phyloP scores from a whole-genome alignment of 2,888 invertebrate species.

The Aleiodes leptofemur region DNA sequence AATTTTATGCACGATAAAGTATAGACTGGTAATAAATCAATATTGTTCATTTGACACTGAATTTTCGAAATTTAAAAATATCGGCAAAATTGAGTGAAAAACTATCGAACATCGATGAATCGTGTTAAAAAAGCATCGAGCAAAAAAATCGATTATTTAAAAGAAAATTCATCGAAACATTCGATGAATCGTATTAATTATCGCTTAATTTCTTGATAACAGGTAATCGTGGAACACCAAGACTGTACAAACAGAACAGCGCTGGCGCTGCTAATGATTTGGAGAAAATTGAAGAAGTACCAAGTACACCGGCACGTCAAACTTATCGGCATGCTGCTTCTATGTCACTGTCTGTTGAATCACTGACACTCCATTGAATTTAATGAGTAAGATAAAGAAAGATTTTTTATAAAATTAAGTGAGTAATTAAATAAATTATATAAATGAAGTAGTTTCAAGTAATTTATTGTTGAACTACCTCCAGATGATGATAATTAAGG shows the following conservation, averaged over 20 bases:
- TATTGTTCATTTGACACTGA: too few species aligned
- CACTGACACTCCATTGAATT: slow-evolving; percentile 68
- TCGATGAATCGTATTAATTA: too few species aligned
- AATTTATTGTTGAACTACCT: slow-evolving; percentile 1
- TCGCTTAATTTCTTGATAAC: too few species aligned
- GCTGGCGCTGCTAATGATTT: slow-evolving; percentile 82
- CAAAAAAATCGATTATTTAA: too few species aligned
- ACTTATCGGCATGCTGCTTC: slow-evolving; percentile 71
- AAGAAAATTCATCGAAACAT: too few species aligned
- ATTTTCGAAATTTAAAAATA: too few species aligned
- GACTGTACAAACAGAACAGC: slow-evolving; percentile 82
- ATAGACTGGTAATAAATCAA: too few species aligned
- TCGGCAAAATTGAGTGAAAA: too few species aligned
- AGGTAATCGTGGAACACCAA: slow-evolving; percentile 43
- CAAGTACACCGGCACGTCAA: slow-evolving; percentile 62
- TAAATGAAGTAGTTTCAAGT: not conserved
- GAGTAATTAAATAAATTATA: not conserved
- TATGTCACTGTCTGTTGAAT: slow-evolving; percentile 74
- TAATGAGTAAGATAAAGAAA: not conserved
- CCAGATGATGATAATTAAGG: not conserved
- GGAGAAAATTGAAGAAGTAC: slow-evolving; percentile 83
- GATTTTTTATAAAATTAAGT: not conserved
- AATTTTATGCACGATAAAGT: too few species aligned
- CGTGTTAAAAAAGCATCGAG: too few species aligned
- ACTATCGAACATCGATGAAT: too few species aligned